Evolutionary conservation across 2,113 vertebrate species (phyloP).

Genomic region (Centropristis striata): DNA sequence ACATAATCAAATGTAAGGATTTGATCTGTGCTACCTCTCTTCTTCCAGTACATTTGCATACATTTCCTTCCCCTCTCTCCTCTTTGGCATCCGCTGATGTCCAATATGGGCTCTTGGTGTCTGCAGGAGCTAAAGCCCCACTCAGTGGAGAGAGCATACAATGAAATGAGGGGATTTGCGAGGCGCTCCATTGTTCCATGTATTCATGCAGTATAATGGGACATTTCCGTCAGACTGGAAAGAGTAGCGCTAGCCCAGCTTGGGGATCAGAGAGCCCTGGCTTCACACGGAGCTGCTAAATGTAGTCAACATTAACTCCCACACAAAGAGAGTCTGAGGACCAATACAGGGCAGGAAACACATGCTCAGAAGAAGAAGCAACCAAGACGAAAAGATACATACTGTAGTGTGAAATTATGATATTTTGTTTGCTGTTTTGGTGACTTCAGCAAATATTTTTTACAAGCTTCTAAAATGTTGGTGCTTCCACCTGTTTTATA

Average conservation of each 20-base stretch:
- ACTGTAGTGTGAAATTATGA: not conserved
- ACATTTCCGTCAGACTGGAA: conserved; percentile 63
- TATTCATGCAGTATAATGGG: conserved; percentile 61
- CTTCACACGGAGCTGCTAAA: conserved; percentile 60
- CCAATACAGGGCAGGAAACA: conserved; percentile 18
- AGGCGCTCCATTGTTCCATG: conserved; percentile 70
- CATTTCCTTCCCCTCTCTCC: not conserved
- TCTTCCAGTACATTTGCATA: not conserved
- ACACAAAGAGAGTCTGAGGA: conserved; percentile 45
- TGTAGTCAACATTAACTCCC: conserved; percentile 53
- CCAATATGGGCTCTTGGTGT: conserved; percentile 48
- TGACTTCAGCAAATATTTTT: not conserved
- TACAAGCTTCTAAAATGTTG: not conserved
- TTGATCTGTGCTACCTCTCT: not conserved
- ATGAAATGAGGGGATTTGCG: conserved; percentile 71
- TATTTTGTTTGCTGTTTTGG: not conserved
- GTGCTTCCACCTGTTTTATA: not conserved
- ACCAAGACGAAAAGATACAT: not conserved
- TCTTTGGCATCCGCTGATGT: conserved; percentile 35
- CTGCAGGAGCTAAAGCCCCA: conserved; percentile 56
- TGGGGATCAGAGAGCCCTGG: conserved; percentile 44
- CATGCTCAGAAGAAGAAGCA: conserved; percentile 4
- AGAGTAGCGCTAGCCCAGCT: conserved; percentile 41
- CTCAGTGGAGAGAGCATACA: conserved; percentile 45
- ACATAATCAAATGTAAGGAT: conserved; percentile 8